These are phyloP conservation scores for Belgica antarctica DNA, from an alignment of 2,888 invertebrate species.

Conservation along the genomic window DNA sequence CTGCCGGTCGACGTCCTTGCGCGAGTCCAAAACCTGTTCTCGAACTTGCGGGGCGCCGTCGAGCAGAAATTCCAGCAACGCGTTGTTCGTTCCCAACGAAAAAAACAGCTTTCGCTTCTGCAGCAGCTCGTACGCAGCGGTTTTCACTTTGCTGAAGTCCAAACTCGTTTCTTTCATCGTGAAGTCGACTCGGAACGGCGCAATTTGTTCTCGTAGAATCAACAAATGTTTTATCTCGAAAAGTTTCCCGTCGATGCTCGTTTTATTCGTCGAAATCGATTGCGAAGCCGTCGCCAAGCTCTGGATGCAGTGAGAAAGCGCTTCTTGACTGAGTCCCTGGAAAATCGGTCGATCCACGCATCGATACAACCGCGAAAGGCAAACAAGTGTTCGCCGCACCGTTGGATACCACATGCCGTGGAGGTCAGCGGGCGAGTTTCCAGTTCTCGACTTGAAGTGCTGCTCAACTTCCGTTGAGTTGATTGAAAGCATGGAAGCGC, in stretches of 20 bases:
- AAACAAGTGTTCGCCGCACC: slow-evolving; percentile 89
- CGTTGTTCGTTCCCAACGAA: slow-evolving; percentile 82
- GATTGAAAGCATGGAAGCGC: slow-evolving; percentile 66
- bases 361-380: slow-evolving; percentile 81
- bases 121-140: slow-evolving; percentile 73
- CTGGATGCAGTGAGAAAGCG: slow-evolving; percentile 85
- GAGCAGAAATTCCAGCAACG: slow-evolving; percentile 84
- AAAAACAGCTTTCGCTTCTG: slow-evolving; percentile 83
- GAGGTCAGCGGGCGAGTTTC: slow-evolving; percentile 85
- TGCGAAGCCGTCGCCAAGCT: slow-evolving; percentile 80
- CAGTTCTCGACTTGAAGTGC: slow-evolving; percentile 55
- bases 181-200: slow-evolving; percentile 95
- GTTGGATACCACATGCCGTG: slow-evolving; percentile 99
- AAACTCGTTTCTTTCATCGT: slow-evolving; percentile 88
- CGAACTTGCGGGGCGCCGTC: slow-evolving; percentile 93
- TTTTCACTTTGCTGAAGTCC: slow-evolving; percentile 90
- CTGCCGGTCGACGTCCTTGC: slow-evolving; percentile 93
- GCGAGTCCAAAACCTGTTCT: slow-evolving; percentile 89
- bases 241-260: slow-evolving; percentile 83
- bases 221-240: slow-evolving; percentile 97
- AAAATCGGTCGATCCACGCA: slow-evolving; percentile 94
- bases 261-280: slow-evolving; percentile 72
- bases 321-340: slow-evolving; percentile 95
- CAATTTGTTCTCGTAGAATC: slow-evolving; percentile 95
- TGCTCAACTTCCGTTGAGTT: slow-evolving; percentile 67